Base-by-base conservation (phyloP, 1,140 invertebrate species). In the Lordiphosa stackelbergi region DNA sequence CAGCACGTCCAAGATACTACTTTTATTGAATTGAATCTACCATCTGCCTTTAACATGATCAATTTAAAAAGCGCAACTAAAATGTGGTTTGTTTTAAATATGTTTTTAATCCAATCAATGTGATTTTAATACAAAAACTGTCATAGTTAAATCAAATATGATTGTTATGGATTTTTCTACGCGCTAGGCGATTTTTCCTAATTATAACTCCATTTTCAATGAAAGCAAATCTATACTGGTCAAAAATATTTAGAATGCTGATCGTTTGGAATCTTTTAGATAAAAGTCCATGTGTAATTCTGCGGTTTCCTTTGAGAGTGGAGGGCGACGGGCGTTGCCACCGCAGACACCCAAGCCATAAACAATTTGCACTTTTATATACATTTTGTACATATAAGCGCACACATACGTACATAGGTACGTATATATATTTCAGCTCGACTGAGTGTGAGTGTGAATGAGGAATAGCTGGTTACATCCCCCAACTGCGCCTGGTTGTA, bases 331-430 rank as follows among this genome's bases (percentile, higher is more conserved):
- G 28, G 28, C 28, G 28, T 31, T 31, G 28, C 28, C 28, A 48
- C 37, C 28, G 38, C 57, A 65, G 54, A 53, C 60, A 65, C 54
- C 52, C 48, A 56, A 60, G 65, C 43, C 66, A 64, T 64, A 79
- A 75, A 74, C 60, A 59, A 83, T 81, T 79, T 79, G 74, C 74
- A 78, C 78, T 78, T 59, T 66, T 78, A 28, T 49, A 34, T 49
- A 66, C 41, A 62, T 66, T 49, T 53, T 31, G 16, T 49, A 49
- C 49, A 55, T 66, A 58, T 73, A 79, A 64, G 36, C 73, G 69
- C 48, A 56, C 49, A 74, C 28, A 40, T 48, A 43, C 12, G n/a
- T 55, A 48, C 57, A 31, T 47, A 41, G 24, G 36, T 54, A 37
- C 43, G 54, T 48, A 40, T 38, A 55, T 45, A 51, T 60, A 55